Conservation (phyloP, 1,140 invertebrate genomes). For the Drosophila tani region DNA sequence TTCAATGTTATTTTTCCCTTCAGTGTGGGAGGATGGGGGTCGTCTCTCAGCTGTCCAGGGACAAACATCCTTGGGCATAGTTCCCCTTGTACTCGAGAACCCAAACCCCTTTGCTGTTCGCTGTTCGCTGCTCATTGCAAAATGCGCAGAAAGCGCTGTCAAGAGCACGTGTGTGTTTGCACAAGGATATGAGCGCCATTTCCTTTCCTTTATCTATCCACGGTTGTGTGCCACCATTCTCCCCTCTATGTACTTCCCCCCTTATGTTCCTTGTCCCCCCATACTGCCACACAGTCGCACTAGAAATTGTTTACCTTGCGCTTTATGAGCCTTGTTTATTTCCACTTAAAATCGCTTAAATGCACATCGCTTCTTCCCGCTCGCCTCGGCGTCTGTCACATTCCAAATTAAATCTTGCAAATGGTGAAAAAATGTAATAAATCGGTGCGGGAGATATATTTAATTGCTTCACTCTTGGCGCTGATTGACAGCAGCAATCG, state of each 20-base stretch:
- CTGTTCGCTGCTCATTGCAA: conserved; percentile 61
- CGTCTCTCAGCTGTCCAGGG: conserved; percentile 30
- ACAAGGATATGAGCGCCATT: conserved; percentile 76
- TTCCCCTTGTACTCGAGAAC: conserved; percentile 6
- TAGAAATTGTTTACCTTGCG: conserved; percentile 73
- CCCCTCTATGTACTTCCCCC: not conserved
- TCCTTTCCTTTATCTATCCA: conserved; percentile 60
- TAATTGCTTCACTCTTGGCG: conserved; percentile 35
- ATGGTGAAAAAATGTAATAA: conserved; percentile 17
- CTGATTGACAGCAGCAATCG: conserved; percentile 39
- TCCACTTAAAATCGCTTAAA: conserved; percentile 64
- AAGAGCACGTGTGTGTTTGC: conserved; percentile 81
- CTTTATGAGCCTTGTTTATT: conserved; percentile 72
- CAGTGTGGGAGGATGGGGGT: conserved; percentile 2
- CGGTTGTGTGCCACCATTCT: conserved; percentile 15
- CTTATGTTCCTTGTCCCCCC: conserved; percentile 2
- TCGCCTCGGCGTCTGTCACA: conserved; percentile 21
- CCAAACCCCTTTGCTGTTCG: conserved; percentile 7
- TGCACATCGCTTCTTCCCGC: conserved; percentile 21
- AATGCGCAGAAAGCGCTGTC: conserved; percentile 78
- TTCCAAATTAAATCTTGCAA: conserved; percentile 41
- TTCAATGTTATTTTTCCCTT: not conserved
- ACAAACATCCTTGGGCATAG: conserved; percentile 67
- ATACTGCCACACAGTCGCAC: conserved; percentile 27
- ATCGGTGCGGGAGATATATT: conserved; percentile 11